These are phyloP conservation scores for Latrodectus hesperus DNA, from an alignment of 2,888 invertebrate genomes.

Conservation along the genomic window DNA sequence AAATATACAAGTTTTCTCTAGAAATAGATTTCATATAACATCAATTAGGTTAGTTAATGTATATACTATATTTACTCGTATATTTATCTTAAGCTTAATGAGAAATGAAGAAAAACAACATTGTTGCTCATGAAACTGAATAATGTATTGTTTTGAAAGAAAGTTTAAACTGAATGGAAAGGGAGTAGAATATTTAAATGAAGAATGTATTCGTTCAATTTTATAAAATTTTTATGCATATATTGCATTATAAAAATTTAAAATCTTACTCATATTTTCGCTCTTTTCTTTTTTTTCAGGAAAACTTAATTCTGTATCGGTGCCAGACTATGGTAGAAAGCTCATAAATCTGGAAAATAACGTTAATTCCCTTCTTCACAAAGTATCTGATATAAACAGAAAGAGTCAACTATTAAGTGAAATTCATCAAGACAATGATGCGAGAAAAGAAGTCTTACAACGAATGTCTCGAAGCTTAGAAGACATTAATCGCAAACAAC, in stretches of 20 bases:
- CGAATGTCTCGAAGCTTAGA: conserved; percentile 61
- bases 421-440: conserved; percentile 58
- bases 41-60: too few species aligned
- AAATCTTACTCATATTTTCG: background rate
- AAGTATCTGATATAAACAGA: conserved; percentile 59
- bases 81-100: background rate
- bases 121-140: background rate
- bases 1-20: too few species aligned
- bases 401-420: conserved; percentile 57
- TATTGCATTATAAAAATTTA: background rate
- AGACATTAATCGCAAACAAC: conserved; percentile 47
- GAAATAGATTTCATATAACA: too few species aligned
- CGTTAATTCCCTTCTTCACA: conserved; percentile 32
- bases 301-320: conserved; percentile 71
- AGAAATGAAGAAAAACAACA: background rate
- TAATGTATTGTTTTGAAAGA: background rate
- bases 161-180: background rate
- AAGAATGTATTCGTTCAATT: background rate
- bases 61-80: background rate
- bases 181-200: background rate
- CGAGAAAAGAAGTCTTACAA: conserved; percentile 48
- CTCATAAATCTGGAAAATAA: conserved; percentile 74
- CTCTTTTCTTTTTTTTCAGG: conserved; percentile 23
- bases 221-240: background rate
- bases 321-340: conserved; percentile 76